Evolutionary conservation across 2,113 vertebrate genomes (phyloP).

Genomic region (Steatornis caripensis): DNA sequence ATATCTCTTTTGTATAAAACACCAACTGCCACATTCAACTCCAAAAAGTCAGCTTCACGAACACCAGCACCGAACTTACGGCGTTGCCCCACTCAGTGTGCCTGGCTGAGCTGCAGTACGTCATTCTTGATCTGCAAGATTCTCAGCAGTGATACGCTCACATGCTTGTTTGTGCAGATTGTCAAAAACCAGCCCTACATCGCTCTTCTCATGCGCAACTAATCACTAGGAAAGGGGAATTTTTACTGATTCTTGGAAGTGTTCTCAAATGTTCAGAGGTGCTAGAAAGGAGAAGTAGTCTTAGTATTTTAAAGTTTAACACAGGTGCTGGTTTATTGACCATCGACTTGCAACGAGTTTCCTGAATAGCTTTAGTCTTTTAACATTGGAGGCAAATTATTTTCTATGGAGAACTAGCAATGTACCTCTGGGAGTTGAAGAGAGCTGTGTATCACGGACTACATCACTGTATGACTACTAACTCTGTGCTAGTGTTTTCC

Average conservation of each 20-base stretch:
- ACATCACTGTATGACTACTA: not conserved
- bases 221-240: not conserved
- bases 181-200: not conserved
- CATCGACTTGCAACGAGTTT: not conserved
- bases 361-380: not conserved
- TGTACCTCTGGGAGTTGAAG: not conserved
- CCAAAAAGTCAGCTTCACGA: not conserved
- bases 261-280: not conserved
- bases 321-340: not conserved
- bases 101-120: not conserved
- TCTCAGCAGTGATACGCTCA: not conserved
- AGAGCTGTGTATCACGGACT: not conserved
- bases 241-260: not conserved
- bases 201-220: too few species aligned
- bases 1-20: not conserved
- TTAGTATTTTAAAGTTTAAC: not conserved
- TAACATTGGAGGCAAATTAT: not conserved
- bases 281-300: not conserved
- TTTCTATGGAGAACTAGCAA: not conserved
- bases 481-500: not conserved
- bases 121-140: not conserved
- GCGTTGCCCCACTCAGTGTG: not conserved
- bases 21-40: not conserved
- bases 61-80: rapidly evolving
- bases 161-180: not conserved